These are phyloP conservation scores for Oreotrochilus melanogaster DNA, from an alignment of 2,113 vertebrate genomes.

Conservation along the genomic window DNA sequence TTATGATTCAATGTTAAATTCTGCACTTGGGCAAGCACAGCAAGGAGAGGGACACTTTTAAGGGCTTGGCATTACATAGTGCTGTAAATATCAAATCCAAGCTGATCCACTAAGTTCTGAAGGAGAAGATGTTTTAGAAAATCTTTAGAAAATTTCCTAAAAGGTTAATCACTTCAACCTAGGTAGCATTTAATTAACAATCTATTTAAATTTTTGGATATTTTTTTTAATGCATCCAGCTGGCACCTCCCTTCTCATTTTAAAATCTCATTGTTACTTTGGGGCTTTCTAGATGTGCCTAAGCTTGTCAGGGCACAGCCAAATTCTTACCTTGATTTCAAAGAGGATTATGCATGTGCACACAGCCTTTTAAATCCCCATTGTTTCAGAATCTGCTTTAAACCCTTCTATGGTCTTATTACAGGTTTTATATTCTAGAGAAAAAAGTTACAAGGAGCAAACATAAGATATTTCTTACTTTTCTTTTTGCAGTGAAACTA, in stretches of 20 bases:
- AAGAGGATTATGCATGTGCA: not conserved
- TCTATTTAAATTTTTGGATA: not conserved
- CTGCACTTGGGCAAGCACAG: not conserved
- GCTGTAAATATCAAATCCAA: not conserved
- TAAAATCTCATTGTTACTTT: not conserved
- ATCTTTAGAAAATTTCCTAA: constrained; percentile 8
- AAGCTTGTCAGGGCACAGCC: not conserved
- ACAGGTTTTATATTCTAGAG: not conserved
- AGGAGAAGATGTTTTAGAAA: not conserved
- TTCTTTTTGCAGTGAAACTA: not conserved
- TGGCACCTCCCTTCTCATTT: not conserved
- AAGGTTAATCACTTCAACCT: constrained; percentile 16
- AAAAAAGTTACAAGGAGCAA: not conserved
- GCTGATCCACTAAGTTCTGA: not conserved
- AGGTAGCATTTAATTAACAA: constrained; percentile 24
- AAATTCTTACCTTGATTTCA: constrained; percentile 4
- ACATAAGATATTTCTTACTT: not conserved
- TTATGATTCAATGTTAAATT: not conserved
- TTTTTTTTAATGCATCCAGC: not conserved
- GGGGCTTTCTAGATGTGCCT: not conserved
- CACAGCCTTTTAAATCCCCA: not conserved
- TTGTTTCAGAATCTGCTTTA: constrained; percentile 10
- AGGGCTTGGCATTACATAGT: not conserved
- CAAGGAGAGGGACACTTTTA: not conserved
- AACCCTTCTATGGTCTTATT: not conserved